A percentile compares a stretch with the other conserved stretches of the same genome.
These are phyloP conservation scores for Podarcis siculus DNA, from an alignment of 2,797 vertebrate genomes.

Conservation along the genomic window DNA sequence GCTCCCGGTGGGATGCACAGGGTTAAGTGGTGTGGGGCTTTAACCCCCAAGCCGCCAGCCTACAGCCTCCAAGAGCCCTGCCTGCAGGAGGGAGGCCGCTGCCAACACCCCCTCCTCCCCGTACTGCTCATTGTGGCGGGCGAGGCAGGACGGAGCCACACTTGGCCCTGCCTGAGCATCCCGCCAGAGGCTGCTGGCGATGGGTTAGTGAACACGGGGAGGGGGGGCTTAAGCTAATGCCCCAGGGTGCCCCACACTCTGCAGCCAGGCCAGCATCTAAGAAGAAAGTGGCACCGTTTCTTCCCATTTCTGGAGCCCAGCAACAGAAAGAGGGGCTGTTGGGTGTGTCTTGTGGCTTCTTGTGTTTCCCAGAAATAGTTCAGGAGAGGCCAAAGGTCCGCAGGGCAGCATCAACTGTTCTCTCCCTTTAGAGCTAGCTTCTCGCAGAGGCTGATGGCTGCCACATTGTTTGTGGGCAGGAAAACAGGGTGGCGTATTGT, in stretches of 20 bases:
- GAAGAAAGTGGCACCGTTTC: too few relatives aligned
- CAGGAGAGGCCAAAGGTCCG: too few relatives aligned
- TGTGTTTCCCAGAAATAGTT: not conserved
- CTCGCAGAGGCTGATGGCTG: not conserved
- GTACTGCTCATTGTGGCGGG: too few relatives aligned
- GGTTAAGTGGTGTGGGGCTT: slow-evolving; percentile 71
- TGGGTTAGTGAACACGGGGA: not conserved
- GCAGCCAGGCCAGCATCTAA: not conserved
- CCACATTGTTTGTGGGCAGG: not conserved
- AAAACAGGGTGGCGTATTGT: not conserved
- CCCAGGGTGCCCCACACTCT: too few relatives aligned
- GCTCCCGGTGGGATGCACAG: slow-evolving; percentile 62
- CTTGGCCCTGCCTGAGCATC: not conserved
- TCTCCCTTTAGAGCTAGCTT: not conserved
- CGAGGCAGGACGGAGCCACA: not conserved
- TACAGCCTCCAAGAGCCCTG: not conserved
- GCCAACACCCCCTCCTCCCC: not conserved
- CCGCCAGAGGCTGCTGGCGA: not conserved
- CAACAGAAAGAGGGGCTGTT: not conserved
- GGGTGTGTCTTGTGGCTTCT: not conserved
- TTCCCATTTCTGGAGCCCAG: not conserved
- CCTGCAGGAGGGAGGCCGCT: not conserved
- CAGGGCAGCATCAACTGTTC: not conserved
- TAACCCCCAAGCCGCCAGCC: slow-evolving; percentile 70
- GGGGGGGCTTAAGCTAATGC: not conserved